Evolutionary conservation across 1,140 invertebrate genomes (phyloP), one percentile per base, ranked within the genome.

Genomic region (Diabrotica virgifera): DNA sequence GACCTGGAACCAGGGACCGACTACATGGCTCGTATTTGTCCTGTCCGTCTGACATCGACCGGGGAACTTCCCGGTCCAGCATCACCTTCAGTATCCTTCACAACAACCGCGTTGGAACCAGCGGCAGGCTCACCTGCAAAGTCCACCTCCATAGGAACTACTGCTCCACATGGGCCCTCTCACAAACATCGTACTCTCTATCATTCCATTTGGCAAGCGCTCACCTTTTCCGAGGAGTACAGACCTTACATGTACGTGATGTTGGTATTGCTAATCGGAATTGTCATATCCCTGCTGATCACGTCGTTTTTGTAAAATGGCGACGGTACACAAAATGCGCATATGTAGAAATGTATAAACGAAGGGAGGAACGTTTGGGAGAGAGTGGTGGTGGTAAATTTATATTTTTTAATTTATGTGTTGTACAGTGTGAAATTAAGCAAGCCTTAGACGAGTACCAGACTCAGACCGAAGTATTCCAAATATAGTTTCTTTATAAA

Each of bases 21-120:
- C 67, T 93, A 93, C 76, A 78, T 82, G 67, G 84, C 90, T 57
- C 83, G 90, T 35, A 90, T 93, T 12, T 89, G 88, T 80, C 86
- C 88, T 3, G 84, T 92, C 58, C 84, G 91, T 40, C 79, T 85
- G 61, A 69, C 74, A 3, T 64, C 70, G 5, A 80, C 80, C 40
- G 83, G 81, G 0, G 83, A 86, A 65, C 81, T 92, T 40, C 71
- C 80, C 14, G 89, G 90, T 40, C 83, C 88, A 52, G 89, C 84
- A 76, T 89, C 89, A 64, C 82, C 83, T n/a, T 76, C 84, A 35
- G 76, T 83, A 13, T 81, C 83, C 12, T 84, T 89, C 72, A 77
- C 77, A n/a, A 85, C 85, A 3, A 74, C 74, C 24, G 72, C 74
- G 36, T 66, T 70, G 14, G 74, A 80, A 64, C 70, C 76, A 10